Evolutionary conservation across 1,140 invertebrate genomes (phyloP).

Genomic region (Eupristina koningsbergeri): DNA sequence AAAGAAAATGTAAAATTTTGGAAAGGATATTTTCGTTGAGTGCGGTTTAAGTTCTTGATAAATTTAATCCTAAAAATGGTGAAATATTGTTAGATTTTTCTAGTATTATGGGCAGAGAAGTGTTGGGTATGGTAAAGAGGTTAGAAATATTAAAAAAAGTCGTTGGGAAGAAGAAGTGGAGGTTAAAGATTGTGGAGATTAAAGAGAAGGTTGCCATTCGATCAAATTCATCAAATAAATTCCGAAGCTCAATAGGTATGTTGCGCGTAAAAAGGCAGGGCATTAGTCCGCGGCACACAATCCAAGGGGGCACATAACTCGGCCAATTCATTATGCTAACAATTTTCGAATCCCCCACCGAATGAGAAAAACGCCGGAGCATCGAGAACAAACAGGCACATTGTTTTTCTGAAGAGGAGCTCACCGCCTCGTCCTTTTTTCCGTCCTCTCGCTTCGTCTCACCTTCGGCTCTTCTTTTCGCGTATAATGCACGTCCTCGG

Average conservation of each 20-base stretch:
- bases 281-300: neutral
- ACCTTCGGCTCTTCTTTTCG: slow-evolving; percentile 21
- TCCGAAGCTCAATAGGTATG: neutral
- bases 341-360: neutral
- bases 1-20: no score
- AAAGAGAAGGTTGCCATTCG: no score
- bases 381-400: slow-evolving; percentile 20
- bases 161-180: neutral
- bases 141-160: no score
- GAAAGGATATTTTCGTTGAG: no score
- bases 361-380: slow-evolving; percentile 17
- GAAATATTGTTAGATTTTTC: no score
- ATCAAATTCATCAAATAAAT: slow-evolving; percentile 18
- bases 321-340: slow-evolving; percentile 34
- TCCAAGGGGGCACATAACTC: neutral
- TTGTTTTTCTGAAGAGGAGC: slow-evolving; percentile 33
- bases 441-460: neutral
- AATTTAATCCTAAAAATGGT: no score
- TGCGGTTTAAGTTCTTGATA: no score
- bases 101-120: no score
- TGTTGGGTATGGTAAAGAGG: no score
- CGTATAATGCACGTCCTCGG: slow-evolving; percentile 44
- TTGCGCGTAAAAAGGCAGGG: neutral
- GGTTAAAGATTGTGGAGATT: neutral
- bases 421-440: neutral